Evolutionary conservation across 2,797 vertebrate genomes (phyloP), one percentile per base, ranked within the genome.

Genomic region (Notolabrus celidotus): DNA sequence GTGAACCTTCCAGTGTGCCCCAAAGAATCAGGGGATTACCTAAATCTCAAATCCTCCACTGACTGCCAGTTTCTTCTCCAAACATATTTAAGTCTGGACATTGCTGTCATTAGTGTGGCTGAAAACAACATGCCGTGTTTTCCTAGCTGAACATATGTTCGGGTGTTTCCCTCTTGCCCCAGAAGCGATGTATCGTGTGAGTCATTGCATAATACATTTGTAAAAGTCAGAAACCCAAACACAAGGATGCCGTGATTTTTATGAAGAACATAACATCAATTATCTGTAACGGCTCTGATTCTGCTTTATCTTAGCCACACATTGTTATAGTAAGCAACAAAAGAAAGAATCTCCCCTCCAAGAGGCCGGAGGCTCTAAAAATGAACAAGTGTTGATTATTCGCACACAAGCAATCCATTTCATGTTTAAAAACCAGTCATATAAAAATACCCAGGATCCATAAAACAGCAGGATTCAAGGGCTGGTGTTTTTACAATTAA

Each of bases 381-480:
- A 83, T 74, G 65, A 86, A 87, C 84, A 84, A 85, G 79, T 90
- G 90, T 91, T 90, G 92, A 92, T 93, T 88, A 91, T 89, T 86
- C 65, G 60, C 74, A 84, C 77, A 88, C 84, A 87, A 86, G 85
- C 71, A 85, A 85, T 90, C 70, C 88, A 92, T 88, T 93, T 91
- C 86, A 87, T 79, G 77, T 92, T 89, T 84, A 75, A 92, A 92
- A 93, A 92, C 77, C 86, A 90, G 88, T 92, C 90, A 86, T 85
- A 94, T 93, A 91, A 94, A 94, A 95, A 89, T 76, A 88, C 70
- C 70, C 67, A 59, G 60, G 84, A 81, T 77, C 87, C 68, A 91
- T 94, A 93, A 95, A 95, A 92, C 90, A 88, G 89, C 86, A 23
- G 88, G 88, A 89, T 90, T 88, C 75, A 85, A 89, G 85, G 75